These are phyloP conservation scores for Augochlora pura DNA, from an alignment of 1,140 invertebrate species.

Conservation along the genomic window DNA sequence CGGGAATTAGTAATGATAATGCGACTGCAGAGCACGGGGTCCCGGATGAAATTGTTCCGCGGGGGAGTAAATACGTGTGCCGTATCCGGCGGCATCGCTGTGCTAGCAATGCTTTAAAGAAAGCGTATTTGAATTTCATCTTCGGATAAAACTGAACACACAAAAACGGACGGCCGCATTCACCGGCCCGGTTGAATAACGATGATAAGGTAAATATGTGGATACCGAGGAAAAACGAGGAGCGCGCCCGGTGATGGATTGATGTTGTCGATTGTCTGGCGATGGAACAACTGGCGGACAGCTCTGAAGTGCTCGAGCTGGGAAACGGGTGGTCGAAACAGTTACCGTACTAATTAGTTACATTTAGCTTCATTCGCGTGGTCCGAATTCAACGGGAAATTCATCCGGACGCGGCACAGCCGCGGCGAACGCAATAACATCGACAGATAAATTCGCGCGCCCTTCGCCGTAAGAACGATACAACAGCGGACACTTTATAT, in stretches of 20 bases:
- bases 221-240: not conserved
- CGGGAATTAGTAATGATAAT: not conserved
- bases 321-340: not conserved
- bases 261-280: not conserved
- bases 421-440: too few relatives aligned
- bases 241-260: not conserved
- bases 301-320: not conserved
- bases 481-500: not conserved
- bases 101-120: not conserved
- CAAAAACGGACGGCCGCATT: not conserved
- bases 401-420: not conserved
- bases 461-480: too few relatives aligned
- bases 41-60: too few relatives aligned
- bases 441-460: too few relatives aligned
- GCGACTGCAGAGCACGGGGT: not conserved
- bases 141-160: not conserved
- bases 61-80: not conserved
- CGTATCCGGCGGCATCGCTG: not conserved
- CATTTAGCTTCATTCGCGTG: not conserved
- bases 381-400: not conserved
- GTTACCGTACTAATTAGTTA: not conserved
- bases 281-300: not conserved
- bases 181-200: not conserved
- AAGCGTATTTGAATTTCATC: not conserved
- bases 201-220: slow-evolving; percentile 6